phyloP scores from a whole-genome alignment of 2,888 invertebrate genomes.

The Camptogramma bilineatum region DNA sequence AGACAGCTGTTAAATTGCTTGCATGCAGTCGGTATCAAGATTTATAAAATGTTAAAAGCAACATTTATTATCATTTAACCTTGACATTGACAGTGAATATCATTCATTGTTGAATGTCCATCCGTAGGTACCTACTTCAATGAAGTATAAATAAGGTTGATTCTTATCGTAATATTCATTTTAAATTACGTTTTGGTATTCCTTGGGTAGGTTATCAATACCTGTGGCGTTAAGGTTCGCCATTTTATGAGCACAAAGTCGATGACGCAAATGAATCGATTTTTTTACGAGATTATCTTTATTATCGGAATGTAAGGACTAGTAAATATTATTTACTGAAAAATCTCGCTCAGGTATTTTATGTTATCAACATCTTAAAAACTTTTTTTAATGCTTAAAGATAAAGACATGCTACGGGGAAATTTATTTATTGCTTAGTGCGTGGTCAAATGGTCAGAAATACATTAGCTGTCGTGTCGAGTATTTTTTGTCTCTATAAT shows the following conservation, averaged over 20 bases:
- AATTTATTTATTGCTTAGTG: too few relatives aligned
- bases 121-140: constrained; percentile 20
- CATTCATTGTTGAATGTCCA: constrained; percentile 39
- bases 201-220: constrained; percentile 8
- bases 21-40: constrained; percentile 22
- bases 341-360: too few relatives aligned
- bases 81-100: constrained; percentile 39
- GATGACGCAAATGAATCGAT: background rate
- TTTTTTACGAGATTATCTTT: background rate
- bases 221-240: background rate
- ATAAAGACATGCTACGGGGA: too few relatives aligned
- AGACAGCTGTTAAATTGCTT: constrained; percentile 14
- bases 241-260: background rate
- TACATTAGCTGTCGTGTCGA: background rate
- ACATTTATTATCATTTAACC: constrained; percentile 40
- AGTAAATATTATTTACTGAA: too few relatives aligned
- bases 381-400: too few relatives aligned
- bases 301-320: too few relatives aligned
- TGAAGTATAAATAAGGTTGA: constrained; percentile 40
- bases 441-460: too few relatives aligned
- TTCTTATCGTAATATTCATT: constrained; percentile 20
- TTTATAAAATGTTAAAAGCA: constrained; percentile 29
- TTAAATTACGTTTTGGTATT: constrained; percentile 10
- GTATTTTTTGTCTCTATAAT: background rate
- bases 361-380: too few relatives aligned